phyloP scores from a whole-genome alignment of 2,888 invertebrate species.

The Mesochorus sp. region DNA sequence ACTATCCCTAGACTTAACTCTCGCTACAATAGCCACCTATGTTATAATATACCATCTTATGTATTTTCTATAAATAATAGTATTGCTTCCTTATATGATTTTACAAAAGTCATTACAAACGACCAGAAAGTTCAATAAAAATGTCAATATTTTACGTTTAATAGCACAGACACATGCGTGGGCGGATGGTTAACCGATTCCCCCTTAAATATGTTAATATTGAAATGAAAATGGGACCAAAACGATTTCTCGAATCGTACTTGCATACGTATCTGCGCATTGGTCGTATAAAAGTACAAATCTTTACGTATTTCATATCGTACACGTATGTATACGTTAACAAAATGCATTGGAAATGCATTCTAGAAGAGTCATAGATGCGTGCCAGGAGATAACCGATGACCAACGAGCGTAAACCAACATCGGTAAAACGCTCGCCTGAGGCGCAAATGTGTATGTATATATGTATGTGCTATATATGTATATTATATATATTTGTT shows the following conservation, averaged over 20 bases:
- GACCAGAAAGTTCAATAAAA: conserved; percentile 70
- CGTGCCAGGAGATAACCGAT: conserved; percentile 47
- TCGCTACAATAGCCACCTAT: conserved; percentile 11
- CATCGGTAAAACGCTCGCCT: conserved; percentile 39
- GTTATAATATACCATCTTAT: background rate
- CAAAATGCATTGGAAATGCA: conserved; percentile 3
- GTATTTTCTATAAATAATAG: background rate
- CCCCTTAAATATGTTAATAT: background rate
- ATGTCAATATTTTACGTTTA: conserved; percentile 68
- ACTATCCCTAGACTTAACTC: conserved; percentile 55
- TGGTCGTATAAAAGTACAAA: background rate
- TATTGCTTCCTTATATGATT: background rate
- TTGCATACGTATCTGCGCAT: background rate
- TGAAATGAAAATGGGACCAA: background rate
- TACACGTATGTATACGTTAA: conserved; percentile 1
- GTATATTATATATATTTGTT: conserved; percentile 4
- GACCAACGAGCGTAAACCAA: conserved; percentile 48
- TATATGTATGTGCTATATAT: background rate
- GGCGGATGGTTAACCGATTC: background rate
- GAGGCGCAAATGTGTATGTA: background rate
- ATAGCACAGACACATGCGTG: conserved; percentile 5
- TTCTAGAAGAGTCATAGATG: conserved; percentile 38
- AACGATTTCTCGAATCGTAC: background rate
- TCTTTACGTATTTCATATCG: background rate
- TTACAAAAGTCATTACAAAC: conserved; percentile 71